Conservation (phyloP, 2,113 vertebrate genomes). For the Coracopsis vasa region DNA sequence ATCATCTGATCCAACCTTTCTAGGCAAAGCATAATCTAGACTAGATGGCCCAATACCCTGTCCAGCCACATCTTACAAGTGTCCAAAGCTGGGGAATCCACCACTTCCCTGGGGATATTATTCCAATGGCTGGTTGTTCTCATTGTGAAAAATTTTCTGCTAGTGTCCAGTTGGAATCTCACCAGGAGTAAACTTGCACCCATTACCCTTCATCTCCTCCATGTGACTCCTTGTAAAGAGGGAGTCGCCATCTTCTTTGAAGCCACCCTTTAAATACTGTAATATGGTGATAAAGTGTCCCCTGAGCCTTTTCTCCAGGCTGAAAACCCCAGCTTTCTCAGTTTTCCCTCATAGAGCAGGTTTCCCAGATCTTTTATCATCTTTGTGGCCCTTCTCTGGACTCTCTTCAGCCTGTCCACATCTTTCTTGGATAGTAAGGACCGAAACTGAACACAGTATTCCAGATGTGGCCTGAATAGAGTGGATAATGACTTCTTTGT, state of each 20-base stretch:
- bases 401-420: neutral
- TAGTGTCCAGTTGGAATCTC: neutral
- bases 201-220: neutral
- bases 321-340: neutral
- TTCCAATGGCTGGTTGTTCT: neutral
- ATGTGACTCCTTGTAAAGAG: neutral
- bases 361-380: neutral
- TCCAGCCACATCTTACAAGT: neutral
- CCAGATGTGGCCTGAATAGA: neutral
- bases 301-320: neutral
- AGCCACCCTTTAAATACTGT: neutral
- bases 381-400: neutral
- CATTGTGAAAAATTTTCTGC: neutral
- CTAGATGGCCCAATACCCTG: neutral
- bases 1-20: neutral
- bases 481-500: neutral
- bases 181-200: neutral
- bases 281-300: neutral
- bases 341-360: neutral
- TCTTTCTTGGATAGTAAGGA: neutral
- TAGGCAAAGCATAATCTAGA: neutral
- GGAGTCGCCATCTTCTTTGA: neutral
- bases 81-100: neutral
- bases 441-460: neutral
- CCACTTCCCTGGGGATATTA: neutral